Evolutionary conservation across 2,797 vertebrate genomes (phyloP).

Genomic region (Anolis apletophallus): DNA sequence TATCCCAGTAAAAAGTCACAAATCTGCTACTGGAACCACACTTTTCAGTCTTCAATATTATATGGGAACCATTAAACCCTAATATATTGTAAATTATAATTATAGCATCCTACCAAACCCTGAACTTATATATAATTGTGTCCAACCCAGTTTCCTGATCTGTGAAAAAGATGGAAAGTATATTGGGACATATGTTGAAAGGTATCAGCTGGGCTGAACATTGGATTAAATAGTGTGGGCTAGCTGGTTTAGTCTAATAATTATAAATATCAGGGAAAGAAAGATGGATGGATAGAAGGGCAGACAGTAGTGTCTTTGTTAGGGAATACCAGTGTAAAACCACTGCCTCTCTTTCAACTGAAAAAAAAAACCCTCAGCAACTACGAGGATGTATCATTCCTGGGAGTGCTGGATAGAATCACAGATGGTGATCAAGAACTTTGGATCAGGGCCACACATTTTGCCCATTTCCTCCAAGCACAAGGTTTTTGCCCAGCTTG

Average conservation of each 20-base stretch:
- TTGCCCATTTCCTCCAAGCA: background rate
- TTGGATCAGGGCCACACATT: background rate
- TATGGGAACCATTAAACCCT: background rate
- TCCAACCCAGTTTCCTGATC: background rate
- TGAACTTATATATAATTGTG: background rate
- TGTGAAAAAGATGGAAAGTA: background rate
- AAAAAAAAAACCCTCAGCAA: no score
- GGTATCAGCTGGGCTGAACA: background rate
- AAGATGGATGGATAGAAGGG: no score
- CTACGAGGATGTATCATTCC: background rate
- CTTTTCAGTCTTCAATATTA: background rate
- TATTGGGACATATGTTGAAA: background rate
- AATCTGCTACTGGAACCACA: background rate
- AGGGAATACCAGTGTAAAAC: background rate
- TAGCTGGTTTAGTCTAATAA: background rate
- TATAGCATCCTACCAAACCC: background rate
- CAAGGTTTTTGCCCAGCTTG: constrained; percentile 18
- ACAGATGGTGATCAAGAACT: constrained; percentile 25
- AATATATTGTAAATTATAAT: background rate
- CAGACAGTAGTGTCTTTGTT: background rate
- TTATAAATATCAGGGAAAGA: background rate
- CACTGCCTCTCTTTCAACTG: background rate
- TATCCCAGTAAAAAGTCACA: background rate
- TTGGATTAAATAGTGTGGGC: background rate
- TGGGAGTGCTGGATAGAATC: background rate